Conservation (phyloP, 1,140 invertebrate genomes). For the Drosophila orosa region DNA sequence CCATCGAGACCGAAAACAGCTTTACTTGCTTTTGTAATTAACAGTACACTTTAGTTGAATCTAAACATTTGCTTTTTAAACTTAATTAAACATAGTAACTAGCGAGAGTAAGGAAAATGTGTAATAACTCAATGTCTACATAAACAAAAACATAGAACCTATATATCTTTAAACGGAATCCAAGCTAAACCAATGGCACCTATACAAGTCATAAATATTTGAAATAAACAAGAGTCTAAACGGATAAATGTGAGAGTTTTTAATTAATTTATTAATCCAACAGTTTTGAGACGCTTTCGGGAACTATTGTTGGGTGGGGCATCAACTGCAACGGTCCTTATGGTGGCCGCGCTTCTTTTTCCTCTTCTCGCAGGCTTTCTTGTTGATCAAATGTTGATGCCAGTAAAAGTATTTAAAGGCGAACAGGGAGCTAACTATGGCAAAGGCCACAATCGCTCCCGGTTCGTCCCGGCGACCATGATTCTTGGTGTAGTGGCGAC, state of each 20-base stretch:
- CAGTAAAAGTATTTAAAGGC: constrained; percentile 48
- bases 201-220: constrained; percentile 30
- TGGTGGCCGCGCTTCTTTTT: too few relatives aligned
- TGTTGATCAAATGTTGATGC: constrained; percentile 20
- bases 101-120: constrained; percentile 14
- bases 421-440: constrained; percentile 39
- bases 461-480: too few relatives aligned
- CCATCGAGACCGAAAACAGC: constrained; percentile 47
- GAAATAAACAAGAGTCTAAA: constrained; percentile 32
- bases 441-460: background rate
- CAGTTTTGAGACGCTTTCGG: background rate
- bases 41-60: constrained; percentile 29
- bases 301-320: background rate
- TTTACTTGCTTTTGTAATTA: constrained; percentile 58
- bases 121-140: constrained; percentile 36
- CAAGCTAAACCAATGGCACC: constrained; percentile 27
- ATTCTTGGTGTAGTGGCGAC: constrained; percentile 9
- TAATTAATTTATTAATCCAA: background rate
- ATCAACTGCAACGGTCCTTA: background rate
- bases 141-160: constrained; percentile 15
- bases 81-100: constrained; percentile 17
- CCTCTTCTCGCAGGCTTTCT: background rate
- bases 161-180: constrained; percentile 24
- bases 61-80: constrained; percentile 11
- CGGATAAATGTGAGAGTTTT: background rate